Conservation (phyloP, 2,113 vertebrate genomes). For the Plotosus lineatus region DNA sequence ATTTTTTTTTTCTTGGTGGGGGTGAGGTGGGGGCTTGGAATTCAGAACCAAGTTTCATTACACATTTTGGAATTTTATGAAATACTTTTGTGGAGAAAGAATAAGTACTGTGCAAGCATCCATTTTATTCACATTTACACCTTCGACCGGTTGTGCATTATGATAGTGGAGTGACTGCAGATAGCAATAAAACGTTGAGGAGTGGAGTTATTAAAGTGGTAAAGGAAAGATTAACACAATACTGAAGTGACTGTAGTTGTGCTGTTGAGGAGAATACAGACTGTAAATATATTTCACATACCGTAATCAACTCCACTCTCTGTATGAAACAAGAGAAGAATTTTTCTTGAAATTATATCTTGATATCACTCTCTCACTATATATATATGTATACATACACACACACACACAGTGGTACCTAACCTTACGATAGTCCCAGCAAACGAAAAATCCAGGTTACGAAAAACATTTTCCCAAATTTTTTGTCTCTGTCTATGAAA, state of each 20-base stretch:
- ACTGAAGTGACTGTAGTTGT: constrained; percentile 20
- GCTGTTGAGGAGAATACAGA: constrained; percentile 6
- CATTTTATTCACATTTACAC: background rate
- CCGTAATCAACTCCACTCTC: constrained; percentile 64
- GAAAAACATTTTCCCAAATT: too few relatives aligned
- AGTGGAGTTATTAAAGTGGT: background rate
- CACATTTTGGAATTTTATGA: background rate
- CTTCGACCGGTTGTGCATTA: constrained; percentile 1
- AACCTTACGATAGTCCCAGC: too few relatives aligned
- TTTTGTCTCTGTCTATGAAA: too few relatives aligned
- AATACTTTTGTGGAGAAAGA: background rate
- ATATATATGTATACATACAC: too few relatives aligned
- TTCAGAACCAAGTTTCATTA: background rate
- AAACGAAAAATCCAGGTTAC: too few relatives aligned
- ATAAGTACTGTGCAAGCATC: background rate
- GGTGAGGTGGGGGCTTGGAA: too few relatives aligned
- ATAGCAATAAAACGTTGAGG: background rate
- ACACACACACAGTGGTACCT: too few relatives aligned
- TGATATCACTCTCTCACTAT: too few relatives aligned
- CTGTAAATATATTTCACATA: constrained; percentile 60
- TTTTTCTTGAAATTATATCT: background rate
- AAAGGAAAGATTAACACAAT: background rate
- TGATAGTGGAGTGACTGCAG: background rate
- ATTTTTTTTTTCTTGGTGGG: too few relatives aligned
- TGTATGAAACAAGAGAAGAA: constrained; percentile 52